These are phyloP conservation scores for Heliocidaris erythrogramma DNA, from an alignment of 35 echinoderm and acorn worm genomes.

Conservation along the genomic window DNA sequence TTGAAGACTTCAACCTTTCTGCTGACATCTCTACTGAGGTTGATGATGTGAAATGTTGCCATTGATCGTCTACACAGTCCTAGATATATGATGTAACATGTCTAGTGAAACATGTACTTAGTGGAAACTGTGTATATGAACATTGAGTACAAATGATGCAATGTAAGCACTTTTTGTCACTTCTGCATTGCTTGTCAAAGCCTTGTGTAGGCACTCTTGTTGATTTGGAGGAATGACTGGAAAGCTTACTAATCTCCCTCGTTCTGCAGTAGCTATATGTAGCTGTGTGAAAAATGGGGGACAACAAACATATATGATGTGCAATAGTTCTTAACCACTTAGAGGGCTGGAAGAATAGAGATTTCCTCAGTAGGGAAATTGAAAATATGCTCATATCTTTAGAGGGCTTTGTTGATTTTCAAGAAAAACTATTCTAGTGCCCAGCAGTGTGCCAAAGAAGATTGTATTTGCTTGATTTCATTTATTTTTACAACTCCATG, in stretches of 20 bases:
- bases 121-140: background rate
- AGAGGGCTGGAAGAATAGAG: background rate
- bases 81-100: background rate
- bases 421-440: background rate
- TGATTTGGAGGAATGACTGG: background rate
- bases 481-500: background rate
- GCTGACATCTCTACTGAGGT: background rate
- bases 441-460: background rate
- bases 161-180: background rate
- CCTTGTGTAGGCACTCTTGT: background rate
- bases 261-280: background rate
- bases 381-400: background rate
- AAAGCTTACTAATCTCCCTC: background rate
- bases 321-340: background rate
- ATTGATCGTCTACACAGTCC: background rate
- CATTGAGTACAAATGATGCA: background rate
- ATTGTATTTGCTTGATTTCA: background rate
- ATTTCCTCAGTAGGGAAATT: no score
- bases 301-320: background rate
- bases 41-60: background rate
- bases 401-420: background rate
- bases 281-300: background rate
- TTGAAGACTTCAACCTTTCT: background rate
- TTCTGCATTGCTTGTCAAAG: background rate
- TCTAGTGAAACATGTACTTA: background rate